Evolutionary conservation across 92 coral and sea anemone genomes (phyloP), one percentile per base, ranked within the genome.

Genomic region (Galaxea fascicularis): DNA sequence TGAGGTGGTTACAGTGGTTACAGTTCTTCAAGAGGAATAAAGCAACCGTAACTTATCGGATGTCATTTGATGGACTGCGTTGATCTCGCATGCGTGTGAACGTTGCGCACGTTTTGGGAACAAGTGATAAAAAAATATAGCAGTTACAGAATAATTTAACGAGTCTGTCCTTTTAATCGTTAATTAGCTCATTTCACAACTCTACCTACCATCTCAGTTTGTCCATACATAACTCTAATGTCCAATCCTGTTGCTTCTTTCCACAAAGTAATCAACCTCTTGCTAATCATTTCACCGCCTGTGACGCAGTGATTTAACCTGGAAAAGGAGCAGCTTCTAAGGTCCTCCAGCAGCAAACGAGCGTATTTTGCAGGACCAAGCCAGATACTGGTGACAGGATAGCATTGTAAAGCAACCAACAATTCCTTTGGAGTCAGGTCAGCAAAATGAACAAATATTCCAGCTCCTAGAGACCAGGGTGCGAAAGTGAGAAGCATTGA

Each of bases 201-300:
- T 49, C 66, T 8, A 24, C 69, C 10, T 39, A 70, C 53, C 53
- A 21, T 41, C 21, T 70, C 75, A 5, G 53, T 70, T 27, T 70
- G 75, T 14, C 52, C 75, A 70, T 70, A 70, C 13, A 16, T 18
- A 17, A 20, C 27, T 18, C 18, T 70, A 25, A 70, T 39, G 14
- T 70, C 53, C 52, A 70, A 7, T 39, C 75, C 75, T 4, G 75
- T 70, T 70, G 51, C 56, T 18, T 70, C 28, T 70, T 39, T 70
- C 75, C 75, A 70, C 22, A 8, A 16, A 0, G 4, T 13, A 22
- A 39, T 18, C 2, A 46, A 17, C 26, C 39, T 22, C 0, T 26
- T 26, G 22, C 20, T 24, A 3, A 70, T 21, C 25, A 22, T 4
- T 46, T 70, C 75, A 14, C 27, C 75, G 3, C 52, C 29, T 5